Conservation (phyloP, 92 coral and sea anemone genomes). For the Epizoanthus rinbou region DNA sequence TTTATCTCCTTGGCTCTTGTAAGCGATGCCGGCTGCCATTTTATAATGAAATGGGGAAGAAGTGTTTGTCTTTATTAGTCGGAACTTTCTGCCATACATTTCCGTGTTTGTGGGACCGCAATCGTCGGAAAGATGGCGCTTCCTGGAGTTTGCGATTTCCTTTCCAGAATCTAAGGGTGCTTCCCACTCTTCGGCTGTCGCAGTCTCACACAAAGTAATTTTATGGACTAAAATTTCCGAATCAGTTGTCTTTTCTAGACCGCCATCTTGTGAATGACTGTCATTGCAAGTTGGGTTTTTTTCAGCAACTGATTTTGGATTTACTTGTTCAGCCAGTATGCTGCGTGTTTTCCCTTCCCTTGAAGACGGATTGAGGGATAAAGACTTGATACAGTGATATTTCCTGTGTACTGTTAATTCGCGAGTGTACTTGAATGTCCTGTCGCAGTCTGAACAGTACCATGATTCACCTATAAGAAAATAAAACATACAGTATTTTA, state of each 20-base stretch:
- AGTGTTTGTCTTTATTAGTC: background rate
- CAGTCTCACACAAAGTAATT: background rate
- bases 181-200: background rate
- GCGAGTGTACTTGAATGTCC: slow-evolving; percentile 20
- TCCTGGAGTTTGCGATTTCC: background rate
- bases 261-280: background rate
- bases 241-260: background rate
- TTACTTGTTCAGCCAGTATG: background rate
- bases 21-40: slow-evolving; percentile 7
- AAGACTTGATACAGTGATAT: background rate
- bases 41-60: slow-evolving; percentile 12
- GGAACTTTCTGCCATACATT: slow-evolving; percentile 6
- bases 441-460: slow-evolving; percentile 11
- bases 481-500: background rate
- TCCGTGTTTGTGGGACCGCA: background rate
- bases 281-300: slow-evolving; percentile 10
- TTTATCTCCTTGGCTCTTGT: background rate
- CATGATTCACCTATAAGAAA: slow-evolving; percentile 8
- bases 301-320: background rate
- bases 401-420: slow-evolving; percentile 1
- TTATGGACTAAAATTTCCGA: background rate
- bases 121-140: background rate
- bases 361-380: background rate
- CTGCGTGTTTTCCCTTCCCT: background rate
- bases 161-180: background rate